Base-by-base conservation (phyloP, 2,888 invertebrate species). In the Pseudanteris insignis region DNA sequence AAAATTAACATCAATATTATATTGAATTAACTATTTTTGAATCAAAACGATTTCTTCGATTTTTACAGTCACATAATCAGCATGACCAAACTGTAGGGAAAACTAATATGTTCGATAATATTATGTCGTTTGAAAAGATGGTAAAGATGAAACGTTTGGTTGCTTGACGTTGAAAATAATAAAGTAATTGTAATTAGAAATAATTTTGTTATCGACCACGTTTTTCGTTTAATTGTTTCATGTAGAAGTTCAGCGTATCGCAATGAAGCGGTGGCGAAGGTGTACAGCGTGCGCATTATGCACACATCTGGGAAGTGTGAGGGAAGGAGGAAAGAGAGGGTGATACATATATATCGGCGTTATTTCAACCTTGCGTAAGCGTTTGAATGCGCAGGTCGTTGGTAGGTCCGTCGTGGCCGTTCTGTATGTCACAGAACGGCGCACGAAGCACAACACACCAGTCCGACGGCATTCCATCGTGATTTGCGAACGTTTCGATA, bases 401-500 rank as follows among this genome's bases (percentile, higher is more conserved):
- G 61, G 65, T 58, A 57, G 53, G 50, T 51, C 61, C 63, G 55
- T 66, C 66, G 67, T 68, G 53, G 59, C 28, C 62, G 63, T 68
- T 75, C 70, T 69, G 69, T 74, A 68, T 72, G 72, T 74, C 75
- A 75, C 75, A 69, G 70, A 68, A 68, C 68, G 63, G 68, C 63
- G 66, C 64, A 59, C 65, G 59, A 60, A 62, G 67, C 66, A 67
- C 69, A 66, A 64, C 61, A 66, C 73, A 72, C 77, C 75, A 72
- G 75, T 72, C 72, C 61, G 70, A 75, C 76, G 70, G 72, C 75
- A 77, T 77, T 77, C 76, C 76, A 70, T 70, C 70, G 73, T 72
- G 75, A 76, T 76, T 76, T 75, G 76, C 74, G 73, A 75, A 76
- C 71, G 73, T 74, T 77, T 76, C 73, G 73, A 71, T 72, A 73